Conservation (phyloP, 2,888 invertebrate species). For the Zaprionus bogoriensis region DNA sequence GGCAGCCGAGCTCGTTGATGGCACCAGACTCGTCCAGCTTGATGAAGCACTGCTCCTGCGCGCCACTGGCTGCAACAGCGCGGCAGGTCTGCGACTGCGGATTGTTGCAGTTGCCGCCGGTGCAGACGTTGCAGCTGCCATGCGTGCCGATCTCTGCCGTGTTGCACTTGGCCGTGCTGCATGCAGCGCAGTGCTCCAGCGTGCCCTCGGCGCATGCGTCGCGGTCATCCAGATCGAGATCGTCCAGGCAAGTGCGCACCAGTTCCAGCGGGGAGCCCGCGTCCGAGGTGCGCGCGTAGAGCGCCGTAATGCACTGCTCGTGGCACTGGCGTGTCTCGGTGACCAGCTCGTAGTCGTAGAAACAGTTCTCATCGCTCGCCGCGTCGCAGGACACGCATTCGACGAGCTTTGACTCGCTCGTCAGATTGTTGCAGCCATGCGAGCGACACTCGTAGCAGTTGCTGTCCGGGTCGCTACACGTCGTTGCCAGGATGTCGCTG, state of each 20-base stretch:
- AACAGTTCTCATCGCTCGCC: conserved; percentile 53
- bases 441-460: conserved; percentile 77
- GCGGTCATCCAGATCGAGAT: conserved; percentile 72
- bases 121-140: conserved; percentile 68
- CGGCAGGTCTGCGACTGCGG: conserved; percentile 58
- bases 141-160: conserved; percentile 60
- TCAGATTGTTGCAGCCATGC: conserved; percentile 72
- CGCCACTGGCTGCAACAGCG: conserved; percentile 46
- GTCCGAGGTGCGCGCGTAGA: conserved; percentile 72
- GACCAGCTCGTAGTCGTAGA: conserved; percentile 46
- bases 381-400: conserved; percentile 75
- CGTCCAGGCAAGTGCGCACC: conserved; percentile 76
- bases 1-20: conserved; percentile 70
- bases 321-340: conserved; percentile 63
- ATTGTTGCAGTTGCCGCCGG: conserved; percentile 62
- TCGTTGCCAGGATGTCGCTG: conserved; percentile 46
- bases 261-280: conserved; percentile 61
- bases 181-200: conserved; percentile 60
- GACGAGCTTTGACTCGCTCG: conserved; percentile 46
- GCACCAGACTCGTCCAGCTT: conserved; percentile 48
- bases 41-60: conserved; percentile 71
- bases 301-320: conserved; percentile 74
- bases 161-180: conserved; percentile 62
- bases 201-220: conserved; percentile 49
- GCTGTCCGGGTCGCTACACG: conserved; percentile 39